These are phyloP conservation scores for Panzeria rudis DNA, from an alignment of 2,888 invertebrate species.

Conservation along the genomic window DNA sequence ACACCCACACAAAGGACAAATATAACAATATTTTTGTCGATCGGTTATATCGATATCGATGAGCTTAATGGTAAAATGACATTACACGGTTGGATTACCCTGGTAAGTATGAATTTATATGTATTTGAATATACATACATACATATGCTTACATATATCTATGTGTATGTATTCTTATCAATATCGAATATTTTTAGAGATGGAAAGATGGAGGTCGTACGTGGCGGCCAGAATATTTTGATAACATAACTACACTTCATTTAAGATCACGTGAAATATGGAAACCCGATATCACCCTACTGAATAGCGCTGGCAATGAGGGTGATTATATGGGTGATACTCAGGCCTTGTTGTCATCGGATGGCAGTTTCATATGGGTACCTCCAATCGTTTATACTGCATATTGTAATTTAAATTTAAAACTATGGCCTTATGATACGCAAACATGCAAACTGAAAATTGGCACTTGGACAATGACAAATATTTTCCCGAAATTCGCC, in stretches of 20 bases:
- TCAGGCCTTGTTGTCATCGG: constrained; percentile 83
- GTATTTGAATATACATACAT: too few species aligned
- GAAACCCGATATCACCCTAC: constrained; percentile 89
- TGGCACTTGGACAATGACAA: constrained; percentile 89
- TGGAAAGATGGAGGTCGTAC: constrained; percentile 90
- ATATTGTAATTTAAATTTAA: constrained; percentile 87
- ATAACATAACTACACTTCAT: constrained; percentile 86
- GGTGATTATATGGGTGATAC: constrained; percentile 84
- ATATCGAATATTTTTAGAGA: constrained; percentile 83
- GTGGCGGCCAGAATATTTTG: constrained; percentile 89
- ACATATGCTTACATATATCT: too few species aligned
- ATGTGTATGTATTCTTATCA: not conserved
- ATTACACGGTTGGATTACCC: constrained; percentile 86
- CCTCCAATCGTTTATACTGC: constrained; percentile 88
- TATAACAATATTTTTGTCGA: constrained; percentile 84
- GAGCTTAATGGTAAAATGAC: constrained; percentile 87
- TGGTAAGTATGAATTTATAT: constrained; percentile 84
- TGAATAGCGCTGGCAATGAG: constrained; percentile 88
- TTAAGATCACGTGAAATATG: constrained; percentile 90
- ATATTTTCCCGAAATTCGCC: constrained; percentile 83
- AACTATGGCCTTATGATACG: constrained; percentile 90
- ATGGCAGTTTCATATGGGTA: constrained; percentile 87
- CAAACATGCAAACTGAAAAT: constrained; percentile 88
- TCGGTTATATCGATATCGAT: constrained; percentile 88
- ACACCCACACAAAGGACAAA: constrained; percentile 77